phyloP scores from a whole-genome alignment of 2,888 invertebrate species.

The Ennomos fuscantarius region DNA sequence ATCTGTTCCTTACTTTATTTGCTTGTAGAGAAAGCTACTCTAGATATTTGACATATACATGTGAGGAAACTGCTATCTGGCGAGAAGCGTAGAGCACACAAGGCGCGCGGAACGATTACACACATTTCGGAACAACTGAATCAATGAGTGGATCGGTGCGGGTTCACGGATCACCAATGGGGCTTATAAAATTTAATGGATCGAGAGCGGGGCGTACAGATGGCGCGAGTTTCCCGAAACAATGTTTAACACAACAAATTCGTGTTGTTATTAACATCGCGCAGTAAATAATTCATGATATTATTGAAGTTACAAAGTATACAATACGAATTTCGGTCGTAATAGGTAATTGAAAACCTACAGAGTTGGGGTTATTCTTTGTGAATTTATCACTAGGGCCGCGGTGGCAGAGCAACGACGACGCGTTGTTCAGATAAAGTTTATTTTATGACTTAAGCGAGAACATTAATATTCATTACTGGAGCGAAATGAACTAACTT shows the following conservation, averaged over 20 bases:
- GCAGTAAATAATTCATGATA: conserved; percentile 71
- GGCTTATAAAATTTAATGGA: conserved; percentile 40
- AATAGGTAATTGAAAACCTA: conserved; percentile 72
- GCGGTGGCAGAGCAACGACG: conserved; percentile 63
- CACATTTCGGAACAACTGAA: conserved; percentile 11
- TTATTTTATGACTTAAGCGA: conserved; percentile 82
- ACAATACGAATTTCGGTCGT: conserved; percentile 71
- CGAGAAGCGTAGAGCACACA: conserved; percentile 10
- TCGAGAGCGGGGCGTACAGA: conserved; percentile 37
- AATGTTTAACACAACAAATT: conserved; percentile 59
- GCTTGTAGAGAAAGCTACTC: conserved; percentile 5
- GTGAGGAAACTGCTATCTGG: conserved; percentile 9
- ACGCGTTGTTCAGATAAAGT: conserved; percentile 79
- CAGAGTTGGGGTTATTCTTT: conserved; percentile 76
- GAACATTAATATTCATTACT: conserved; percentile 83
- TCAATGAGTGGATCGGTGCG: conserved; percentile 23
- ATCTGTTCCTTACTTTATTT: conserved; percentile 13
- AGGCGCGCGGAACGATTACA: conserved; percentile 3
- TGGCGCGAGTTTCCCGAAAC: conserved; percentile 42
- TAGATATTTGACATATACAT: conserved; percentile 11
- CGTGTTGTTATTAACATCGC: conserved; percentile 59
- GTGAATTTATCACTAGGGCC: conserved; percentile 74
- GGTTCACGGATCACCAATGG: conserved; percentile 37
- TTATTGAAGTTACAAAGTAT: conserved; percentile 71
- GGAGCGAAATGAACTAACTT: conserved; percentile 80